A percentile compares a stretch with the other conserved stretches of the same genome.
Conservation (phyloP, 2,113 vertebrate species). For the Clarias macrocephalus region DNA sequence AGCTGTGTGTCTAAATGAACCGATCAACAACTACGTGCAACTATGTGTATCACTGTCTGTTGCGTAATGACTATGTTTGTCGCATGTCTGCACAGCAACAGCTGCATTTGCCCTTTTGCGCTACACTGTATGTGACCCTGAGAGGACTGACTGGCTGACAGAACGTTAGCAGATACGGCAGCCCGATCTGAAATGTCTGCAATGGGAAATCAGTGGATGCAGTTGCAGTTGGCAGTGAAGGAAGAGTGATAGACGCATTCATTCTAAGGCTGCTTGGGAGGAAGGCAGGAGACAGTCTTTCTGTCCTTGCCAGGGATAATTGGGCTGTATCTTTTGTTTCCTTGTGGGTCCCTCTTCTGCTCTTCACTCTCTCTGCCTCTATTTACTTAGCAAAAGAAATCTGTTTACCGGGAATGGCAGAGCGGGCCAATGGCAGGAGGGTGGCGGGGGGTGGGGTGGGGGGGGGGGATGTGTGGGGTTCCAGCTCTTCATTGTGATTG, state of each 20-base stretch:
- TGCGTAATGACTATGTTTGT: slow-evolving; percentile 1
- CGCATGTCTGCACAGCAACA: neutral
- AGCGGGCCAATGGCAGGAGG: slow-evolving; percentile 39
- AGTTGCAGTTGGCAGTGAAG: slow-evolving; percentile 13
- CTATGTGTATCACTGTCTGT: slow-evolving; percentile 4
- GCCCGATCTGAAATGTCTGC: slow-evolving; percentile 24
- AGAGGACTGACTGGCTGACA: slow-evolving; percentile 21
- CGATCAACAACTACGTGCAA: neutral
- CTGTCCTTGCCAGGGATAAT: slow-evolving; percentile 57
- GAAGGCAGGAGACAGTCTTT: slow-evolving; percentile 41
- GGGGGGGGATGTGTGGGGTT: slow-evolving; percentile 3
- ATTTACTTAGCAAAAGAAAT: slow-evolving; percentile 64
- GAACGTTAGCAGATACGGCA: neutral
- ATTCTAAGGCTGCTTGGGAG: slow-evolving; percentile 40
- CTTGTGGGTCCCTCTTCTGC: slow-evolving; percentile 39
- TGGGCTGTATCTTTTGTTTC: slow-evolving; percentile 55
- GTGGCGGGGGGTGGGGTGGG: neutral
- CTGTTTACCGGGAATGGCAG: slow-evolving; percentile 55
- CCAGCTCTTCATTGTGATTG: slow-evolving; percentile 61
- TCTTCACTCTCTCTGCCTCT: slow-evolving; percentile 42
- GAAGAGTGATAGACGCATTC: slow-evolving; percentile 43
- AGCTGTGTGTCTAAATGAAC: neutral
- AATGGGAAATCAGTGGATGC: slow-evolving; percentile 44
- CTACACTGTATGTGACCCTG: slow-evolving; percentile 11
- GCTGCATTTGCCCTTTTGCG: neutral